These are phyloP conservation scores for Speoplatyrhinus poulsoni DNA, from an alignment of 2,113 vertebrate genomes.

Conservation along the genomic window DNA sequence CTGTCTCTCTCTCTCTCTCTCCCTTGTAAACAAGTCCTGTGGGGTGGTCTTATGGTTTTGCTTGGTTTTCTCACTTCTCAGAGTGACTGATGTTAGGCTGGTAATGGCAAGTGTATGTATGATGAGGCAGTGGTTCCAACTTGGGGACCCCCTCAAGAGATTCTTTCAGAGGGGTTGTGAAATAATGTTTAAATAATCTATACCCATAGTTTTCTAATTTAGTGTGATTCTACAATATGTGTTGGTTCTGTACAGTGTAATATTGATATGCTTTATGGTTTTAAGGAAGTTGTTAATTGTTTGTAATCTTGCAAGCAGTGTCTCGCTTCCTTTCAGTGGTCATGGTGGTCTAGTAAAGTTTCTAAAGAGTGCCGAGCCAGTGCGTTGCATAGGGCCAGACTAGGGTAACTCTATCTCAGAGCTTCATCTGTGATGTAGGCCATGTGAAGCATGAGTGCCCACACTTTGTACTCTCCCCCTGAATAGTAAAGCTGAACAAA, in stretches of 20 bases:
- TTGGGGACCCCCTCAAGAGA: constrained; percentile 41
- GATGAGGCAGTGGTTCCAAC: neutral
- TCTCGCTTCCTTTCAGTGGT: too few relatives aligned
- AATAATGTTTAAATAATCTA: neutral
- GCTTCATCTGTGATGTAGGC: constrained; percentile 19
- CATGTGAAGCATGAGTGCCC: constrained; percentile 29
- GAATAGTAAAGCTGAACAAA: constrained; percentile 29
- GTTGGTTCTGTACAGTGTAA: too few relatives aligned
- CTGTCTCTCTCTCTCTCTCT: too few relatives aligned
- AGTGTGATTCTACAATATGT: neutral
- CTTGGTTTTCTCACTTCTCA: constrained; percentile 54
- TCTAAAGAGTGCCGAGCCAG: neutral
- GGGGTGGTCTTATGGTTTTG: constrained; percentile 64
- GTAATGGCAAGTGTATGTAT: neutral
- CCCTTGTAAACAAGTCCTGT: constrained; percentile 50
- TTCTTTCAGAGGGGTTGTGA: neutral
- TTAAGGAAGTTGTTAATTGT: too few relatives aligned
- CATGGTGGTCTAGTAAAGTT: too few relatives aligned
- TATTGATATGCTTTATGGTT: too few relatives aligned
- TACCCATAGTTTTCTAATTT: neutral
- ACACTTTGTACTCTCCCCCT: constrained; percentile 3
- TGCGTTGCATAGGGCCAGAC: constrained; percentile 9
- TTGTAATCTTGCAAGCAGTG: too few relatives aligned
- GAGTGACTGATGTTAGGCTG: neutral
- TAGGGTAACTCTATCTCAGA: constrained; percentile 12